Evolutionary conservation across 2,888 invertebrate species (phyloP).

Genomic region (Lasioglossum morio): DNA sequence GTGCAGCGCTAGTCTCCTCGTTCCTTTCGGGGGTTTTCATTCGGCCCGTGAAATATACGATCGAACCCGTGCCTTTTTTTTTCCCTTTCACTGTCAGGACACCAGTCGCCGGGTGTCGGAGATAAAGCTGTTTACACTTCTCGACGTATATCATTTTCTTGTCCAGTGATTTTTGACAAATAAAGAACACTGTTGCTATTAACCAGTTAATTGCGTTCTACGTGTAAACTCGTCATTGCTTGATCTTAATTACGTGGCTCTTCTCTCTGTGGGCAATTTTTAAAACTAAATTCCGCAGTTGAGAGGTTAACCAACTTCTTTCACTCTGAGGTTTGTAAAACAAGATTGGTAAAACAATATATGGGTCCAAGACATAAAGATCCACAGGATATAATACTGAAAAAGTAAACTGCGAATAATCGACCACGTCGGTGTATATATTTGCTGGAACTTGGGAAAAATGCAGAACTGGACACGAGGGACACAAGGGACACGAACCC

Average conservation of each 20-base stretch:
- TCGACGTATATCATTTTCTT: slow-evolving; percentile 16
- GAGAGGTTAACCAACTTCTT: no score
- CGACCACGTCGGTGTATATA: background rate
- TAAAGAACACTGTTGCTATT: background rate
- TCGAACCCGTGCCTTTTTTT: background rate
- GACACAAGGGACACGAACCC: background rate
- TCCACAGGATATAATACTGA: background rate
- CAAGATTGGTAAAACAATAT: no score
- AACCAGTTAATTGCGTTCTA: background rate
- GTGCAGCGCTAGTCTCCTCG: slow-evolving; percentile 32
- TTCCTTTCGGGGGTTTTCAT: slow-evolving; percentile 45
- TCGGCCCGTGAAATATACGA: slow-evolving; percentile 40
- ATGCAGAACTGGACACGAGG: background rate
- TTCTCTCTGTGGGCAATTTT: no score
- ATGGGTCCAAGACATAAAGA: no score
- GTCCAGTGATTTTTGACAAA: background rate
- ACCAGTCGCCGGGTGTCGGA: slow-evolving; percentile 21
- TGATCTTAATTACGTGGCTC: no score
- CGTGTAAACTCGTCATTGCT: no score
- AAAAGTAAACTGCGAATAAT: background rate
- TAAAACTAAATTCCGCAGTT: no score
- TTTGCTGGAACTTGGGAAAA: background rate
- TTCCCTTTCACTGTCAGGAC: background rate
- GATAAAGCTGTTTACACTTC: slow-evolving; percentile 54
- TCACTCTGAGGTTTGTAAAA: no score